Evolutionary conservation across 2,797 vertebrate species (phyloP), one percentile per base, ranked within the genome.

Genomic region (Microctenopoma stevenorrisi): DNA sequence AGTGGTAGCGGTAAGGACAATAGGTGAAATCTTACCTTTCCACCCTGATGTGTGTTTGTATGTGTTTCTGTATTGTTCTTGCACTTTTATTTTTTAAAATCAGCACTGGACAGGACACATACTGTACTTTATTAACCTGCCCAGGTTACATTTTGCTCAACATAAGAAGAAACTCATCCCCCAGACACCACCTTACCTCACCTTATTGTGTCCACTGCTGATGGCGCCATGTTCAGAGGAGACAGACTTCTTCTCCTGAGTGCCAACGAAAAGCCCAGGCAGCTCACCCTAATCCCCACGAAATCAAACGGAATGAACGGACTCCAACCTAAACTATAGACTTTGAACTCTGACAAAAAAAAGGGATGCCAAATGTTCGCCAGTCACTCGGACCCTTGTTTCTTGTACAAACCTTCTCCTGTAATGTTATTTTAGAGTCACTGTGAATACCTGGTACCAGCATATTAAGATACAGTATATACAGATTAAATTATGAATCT

Each of bases 381-480:
- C 83, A 75, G 71, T 86, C 69, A 73, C 79, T 89, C 67, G 83
- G 81, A 78, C 85, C 86, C 69, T 72, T 84, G 72, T 91, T 86
- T 86, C 76, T 88, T 91, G 89, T 92, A 93, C 78, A 93, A 82
- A 91, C 64, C 76, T 89, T 79, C 79, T 91, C 79, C 87, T 92
- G 91, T 92, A 82, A 86, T 85, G 86, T 94, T 86, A 77, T 90
- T 94, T 93, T 92, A 90, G 88, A 92, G 93, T 94, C 93, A 95
- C 94, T 95, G 93, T 95, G 94, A 95, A 93, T 93, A 94, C 86
- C 89, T 84, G 94, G 94, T 94, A 95, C 94, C 94, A 94, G 94
- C 94, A 95, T 92, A 93, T 89, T 88, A 92, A 87, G 78, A 92
- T 91, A 91, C 80, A 87, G 83, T 91, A 90, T 94, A 94, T 91